These are phyloP conservation scores for Hydractinia symbiolongicarpus DNA, from an alignment of 30 jellyfish, hydroid and myxozoan genomes.

Conservation along the genomic window DNA sequence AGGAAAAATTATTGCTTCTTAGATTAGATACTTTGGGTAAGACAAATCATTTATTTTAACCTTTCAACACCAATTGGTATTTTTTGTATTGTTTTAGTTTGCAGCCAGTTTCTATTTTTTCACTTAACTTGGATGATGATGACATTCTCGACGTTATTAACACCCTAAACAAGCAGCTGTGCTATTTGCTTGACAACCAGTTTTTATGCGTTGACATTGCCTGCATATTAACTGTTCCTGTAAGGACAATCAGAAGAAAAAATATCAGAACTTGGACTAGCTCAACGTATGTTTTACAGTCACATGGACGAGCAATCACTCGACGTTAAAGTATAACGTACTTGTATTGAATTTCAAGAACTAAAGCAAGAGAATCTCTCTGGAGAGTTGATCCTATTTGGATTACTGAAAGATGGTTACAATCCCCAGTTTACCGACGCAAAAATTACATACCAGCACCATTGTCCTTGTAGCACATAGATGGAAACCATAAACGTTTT, in stretches of 20 bases:
- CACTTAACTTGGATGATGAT: too few species aligned
- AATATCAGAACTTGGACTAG: too few species aligned
- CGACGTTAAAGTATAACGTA: too few species aligned
- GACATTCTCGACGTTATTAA: too few species aligned
- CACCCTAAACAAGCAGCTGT: constrained; percentile 8
- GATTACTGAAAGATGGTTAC: constrained; percentile 33
- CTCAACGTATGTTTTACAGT: not conserved
- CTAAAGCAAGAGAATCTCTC: constrained; percentile 28
- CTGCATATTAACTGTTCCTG: not conserved
- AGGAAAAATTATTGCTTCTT: too few species aligned
- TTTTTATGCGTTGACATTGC: not conserved
- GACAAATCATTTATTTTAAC: too few species aligned
- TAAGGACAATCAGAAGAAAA: constrained; percentile 16
- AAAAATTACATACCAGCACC: constrained; percentile 47
- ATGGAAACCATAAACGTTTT: constrained; percentile 32
- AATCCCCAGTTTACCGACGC: too few species aligned
- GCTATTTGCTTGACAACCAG: not conserved
- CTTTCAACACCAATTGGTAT: too few species aligned
- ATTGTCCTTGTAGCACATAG: constrained; percentile 40
- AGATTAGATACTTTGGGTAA: too few species aligned
- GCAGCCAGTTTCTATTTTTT: too few species aligned
- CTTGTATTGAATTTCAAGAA: constrained; percentile 37
- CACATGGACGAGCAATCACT: too few species aligned
- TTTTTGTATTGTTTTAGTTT: too few species aligned
- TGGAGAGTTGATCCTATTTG: constrained; percentile 60